Evolutionary conservation across 2,113 vertebrate species (phyloP), one percentile per base, ranked within the genome.

Genomic region (Cairina moschata): DNA sequence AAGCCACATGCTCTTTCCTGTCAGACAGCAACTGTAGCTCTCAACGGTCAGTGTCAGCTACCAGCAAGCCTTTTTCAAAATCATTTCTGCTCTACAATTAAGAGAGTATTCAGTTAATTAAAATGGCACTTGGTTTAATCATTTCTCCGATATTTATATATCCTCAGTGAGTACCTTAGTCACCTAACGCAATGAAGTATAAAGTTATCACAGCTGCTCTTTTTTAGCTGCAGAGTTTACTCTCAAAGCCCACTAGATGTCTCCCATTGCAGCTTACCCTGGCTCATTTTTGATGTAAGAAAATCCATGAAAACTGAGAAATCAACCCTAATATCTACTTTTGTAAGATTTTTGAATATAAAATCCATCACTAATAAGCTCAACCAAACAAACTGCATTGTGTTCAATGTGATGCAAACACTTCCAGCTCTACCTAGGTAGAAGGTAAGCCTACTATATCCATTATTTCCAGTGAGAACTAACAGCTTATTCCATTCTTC

Each of bases 181-280:
- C 79, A 74, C 5, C 6, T 60, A 80, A 69, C 4, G 72, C 1
- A 65, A 17, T 28, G 18, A 62, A 86, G 23, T 14, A 92, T 28
- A 81, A 94, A 78, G 42, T 52, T 1, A 71, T 12, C 18, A 34
- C 62, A 72, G 52, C 11, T 82, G 74, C 31, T 78, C 46, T 78
- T 69, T 58, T 78, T 42, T 25, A 83, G 16, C 8, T 68, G 32
- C 14, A n/a, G 38, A 66, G 21, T 52, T 75, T 67, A 73, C 65
- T 56, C 69, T 54, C n/a, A 74, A 88, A 81, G 75, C 26, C 88
- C 92, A 88, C 65, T 83, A 95, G 91, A 58, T 87, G 91, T 90
- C 87, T 87, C 87, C 44, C 67, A 76, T 5, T 72, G 38, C 54
- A 91, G 42, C 58, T 71, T 32, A 91, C 75, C 38, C 17, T 56